These are phyloP conservation scores for Epinephelus moara DNA, from an alignment of 2,113 vertebrate species.

Conservation along the genomic window DNA sequence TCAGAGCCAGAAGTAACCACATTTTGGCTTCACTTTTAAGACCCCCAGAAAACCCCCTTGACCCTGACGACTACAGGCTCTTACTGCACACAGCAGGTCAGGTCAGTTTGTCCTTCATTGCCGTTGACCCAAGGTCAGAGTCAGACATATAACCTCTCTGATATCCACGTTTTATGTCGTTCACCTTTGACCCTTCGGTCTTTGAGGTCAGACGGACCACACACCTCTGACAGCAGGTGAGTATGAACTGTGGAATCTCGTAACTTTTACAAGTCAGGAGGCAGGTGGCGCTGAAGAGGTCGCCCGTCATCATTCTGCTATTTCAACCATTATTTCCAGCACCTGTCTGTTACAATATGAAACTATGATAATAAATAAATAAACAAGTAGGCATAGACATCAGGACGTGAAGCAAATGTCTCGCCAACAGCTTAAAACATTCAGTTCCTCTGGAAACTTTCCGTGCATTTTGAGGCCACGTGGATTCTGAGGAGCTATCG, in stretches of 20 bases:
- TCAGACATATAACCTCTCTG: constrained; percentile 19
- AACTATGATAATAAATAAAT: background rate
- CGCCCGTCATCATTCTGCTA: background rate
- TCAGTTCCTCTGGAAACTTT: constrained; percentile 34
- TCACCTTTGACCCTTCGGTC: constrained; percentile 59
- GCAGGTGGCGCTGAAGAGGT: constrained; percentile 58
- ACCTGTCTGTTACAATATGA: constrained; percentile 20
- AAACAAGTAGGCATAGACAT: background rate
- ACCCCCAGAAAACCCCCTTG: no score
- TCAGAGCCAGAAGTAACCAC: no score
- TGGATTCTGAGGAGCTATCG: constrained; percentile 36
- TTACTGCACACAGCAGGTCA: background rate
- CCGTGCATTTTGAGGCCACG: background rate
- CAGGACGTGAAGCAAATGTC: background rate
- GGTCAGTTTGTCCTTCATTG: constrained; percentile 35
- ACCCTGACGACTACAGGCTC: background rate
- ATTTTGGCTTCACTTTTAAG: no score
- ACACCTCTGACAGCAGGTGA: constrained; percentile 61
- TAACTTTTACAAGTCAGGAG: constrained; percentile 61
- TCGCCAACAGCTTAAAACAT: background rate
- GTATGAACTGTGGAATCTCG: constrained; percentile 41
- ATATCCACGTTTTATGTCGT: constrained; percentile 22
- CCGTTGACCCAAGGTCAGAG: constrained; percentile 28
- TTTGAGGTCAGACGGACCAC: constrained; percentile 67
- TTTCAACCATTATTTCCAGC: background rate